Evolutionary conservation across 2,888 invertebrate species (phyloP), one percentile per base, ranked within the genome.

Genomic region (Tupiocoris notatus): DNA sequence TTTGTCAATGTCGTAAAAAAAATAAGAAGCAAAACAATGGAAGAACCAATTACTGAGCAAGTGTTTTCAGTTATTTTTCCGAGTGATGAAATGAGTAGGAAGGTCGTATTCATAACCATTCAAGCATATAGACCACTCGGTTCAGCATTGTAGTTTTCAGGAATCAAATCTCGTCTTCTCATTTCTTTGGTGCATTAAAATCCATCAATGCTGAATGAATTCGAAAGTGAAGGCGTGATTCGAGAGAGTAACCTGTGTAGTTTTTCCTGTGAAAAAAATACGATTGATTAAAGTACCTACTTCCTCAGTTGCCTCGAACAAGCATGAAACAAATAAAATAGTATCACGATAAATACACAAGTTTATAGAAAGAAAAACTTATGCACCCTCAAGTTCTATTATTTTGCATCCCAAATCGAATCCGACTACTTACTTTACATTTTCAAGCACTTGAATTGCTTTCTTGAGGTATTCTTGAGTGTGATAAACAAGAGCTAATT

Each of bases 151-250:
- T n/a, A n/a, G n/a, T n/a, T n/a, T n/a, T n/a, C 17, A 59, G 39
- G 12, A 39, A 39, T 39, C 39, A 39, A 39, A 12, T 56, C 16
- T 17, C 18, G 54, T 22, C 56, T 59, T n/a, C n/a, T n/a, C 17
- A 70, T 61, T 70, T 70, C 18, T 59, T 59, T 9, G 17, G 24
- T 1, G 70, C 22, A 23, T 79, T 80, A 20, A 81, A 77, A 22
- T 81, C 80, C 61, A 79, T 61, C 59, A 81, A 73, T 64, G 90
- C 90, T 0, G 94, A 91, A 83, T 96, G 95, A 79, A 96, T 91
- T 81, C 94, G 89, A 85, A 96, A 96, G 83, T 95, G 95, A 18
- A 96, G 86, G 57, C 96, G 87, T 0, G 95, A 94, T 83, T 96
- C 96, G 80, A 96, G 84, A 0, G 92, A 89, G 84, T 95, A 96